Conservation (phyloP, 2,797 vertebrate species). For the Peromyscus eremicus region DNA sequence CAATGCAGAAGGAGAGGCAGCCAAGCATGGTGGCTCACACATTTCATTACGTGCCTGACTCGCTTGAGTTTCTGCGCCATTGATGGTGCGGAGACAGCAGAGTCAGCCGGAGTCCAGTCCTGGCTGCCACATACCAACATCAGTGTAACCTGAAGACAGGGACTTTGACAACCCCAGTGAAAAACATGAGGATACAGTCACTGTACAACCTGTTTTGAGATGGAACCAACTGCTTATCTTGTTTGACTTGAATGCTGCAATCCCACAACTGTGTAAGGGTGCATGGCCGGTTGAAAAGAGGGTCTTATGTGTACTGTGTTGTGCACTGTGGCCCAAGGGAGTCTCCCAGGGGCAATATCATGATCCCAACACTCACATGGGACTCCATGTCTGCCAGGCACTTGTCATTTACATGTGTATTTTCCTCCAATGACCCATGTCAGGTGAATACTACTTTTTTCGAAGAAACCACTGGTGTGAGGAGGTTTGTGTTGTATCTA, state of each 20-base stretch:
- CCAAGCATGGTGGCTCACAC: background rate
- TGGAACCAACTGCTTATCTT: background rate
- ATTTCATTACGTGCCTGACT: background rate
- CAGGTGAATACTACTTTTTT: no score
- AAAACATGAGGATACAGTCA: background rate
- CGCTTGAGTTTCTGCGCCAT: background rate
- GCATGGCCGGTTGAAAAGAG: background rate
- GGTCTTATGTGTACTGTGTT: background rate
- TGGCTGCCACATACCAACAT: background rate
- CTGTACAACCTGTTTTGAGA: background rate
- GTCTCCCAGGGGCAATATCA: background rate
- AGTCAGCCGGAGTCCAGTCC: background rate
- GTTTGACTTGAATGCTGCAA: background rate
- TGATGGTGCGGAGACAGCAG: background rate
- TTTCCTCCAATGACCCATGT: no score
- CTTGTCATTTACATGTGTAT: no score
- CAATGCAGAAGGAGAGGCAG: background rate
- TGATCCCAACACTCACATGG: background rate
- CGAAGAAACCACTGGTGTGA: background rate
- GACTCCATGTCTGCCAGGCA: background rate
- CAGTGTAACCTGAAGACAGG: background rate
- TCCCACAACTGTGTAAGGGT: no score
- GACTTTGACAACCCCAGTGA: background rate
- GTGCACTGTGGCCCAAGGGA: background rate
- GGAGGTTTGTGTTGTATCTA: background rate